A percentile compares a stretch with the other conserved stretches of the same genome.
These are phyloP conservation scores for Drosophila ercepeae DNA, from an alignment of 1,140 invertebrate genomes.

Conservation along the genomic window DNA sequence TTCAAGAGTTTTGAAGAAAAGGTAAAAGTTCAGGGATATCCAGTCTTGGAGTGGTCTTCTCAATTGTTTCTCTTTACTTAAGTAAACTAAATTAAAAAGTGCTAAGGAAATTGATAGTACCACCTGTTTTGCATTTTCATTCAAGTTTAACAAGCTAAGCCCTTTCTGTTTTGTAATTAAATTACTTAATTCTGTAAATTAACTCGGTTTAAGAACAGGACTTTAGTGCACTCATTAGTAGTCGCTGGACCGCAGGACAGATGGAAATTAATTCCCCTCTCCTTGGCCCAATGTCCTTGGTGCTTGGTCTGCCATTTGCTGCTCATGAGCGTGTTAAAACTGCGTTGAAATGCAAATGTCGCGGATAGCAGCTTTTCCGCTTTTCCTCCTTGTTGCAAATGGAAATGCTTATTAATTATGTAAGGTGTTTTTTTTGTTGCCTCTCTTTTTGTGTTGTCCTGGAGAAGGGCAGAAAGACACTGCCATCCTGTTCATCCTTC, in stretches of 20 bases:
- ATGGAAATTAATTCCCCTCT: conserved; percentile 26
- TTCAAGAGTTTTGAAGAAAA: neutral
- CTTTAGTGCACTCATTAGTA: conserved; percentile 38
- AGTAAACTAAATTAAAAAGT: too few relatives aligned
- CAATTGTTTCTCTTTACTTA: neutral
- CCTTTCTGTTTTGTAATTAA: neutral
- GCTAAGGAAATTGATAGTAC: neutral
- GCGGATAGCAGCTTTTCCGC: conserved; percentile 22
- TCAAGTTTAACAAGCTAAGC: too few relatives aligned
- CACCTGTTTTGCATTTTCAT: neutral
- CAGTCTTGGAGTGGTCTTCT: neutral
- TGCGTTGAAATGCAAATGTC: conserved; percentile 70
- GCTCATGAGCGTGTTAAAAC: conserved; percentile 67
- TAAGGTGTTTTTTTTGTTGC: conserved; percentile 57
- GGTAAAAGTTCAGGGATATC: neutral
- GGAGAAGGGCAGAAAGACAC: conserved; percentile 4
- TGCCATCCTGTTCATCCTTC: conserved; percentile 37
- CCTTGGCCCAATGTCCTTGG: conserved; percentile 8
- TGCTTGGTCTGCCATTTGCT: conserved; percentile 33
- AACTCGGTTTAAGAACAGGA: conserved; percentile 4
- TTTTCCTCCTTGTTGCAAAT: conserved; percentile 21
- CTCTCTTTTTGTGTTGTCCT: too few relatives aligned
- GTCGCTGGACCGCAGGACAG: conserved; percentile 35
- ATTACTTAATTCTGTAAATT: conserved; percentile 27
- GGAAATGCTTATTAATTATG: conserved; percentile 66